Evolutionary conservation across 1,140 invertebrate species (phyloP).

Genomic region (Plectrocnemia conspersa): DNA sequence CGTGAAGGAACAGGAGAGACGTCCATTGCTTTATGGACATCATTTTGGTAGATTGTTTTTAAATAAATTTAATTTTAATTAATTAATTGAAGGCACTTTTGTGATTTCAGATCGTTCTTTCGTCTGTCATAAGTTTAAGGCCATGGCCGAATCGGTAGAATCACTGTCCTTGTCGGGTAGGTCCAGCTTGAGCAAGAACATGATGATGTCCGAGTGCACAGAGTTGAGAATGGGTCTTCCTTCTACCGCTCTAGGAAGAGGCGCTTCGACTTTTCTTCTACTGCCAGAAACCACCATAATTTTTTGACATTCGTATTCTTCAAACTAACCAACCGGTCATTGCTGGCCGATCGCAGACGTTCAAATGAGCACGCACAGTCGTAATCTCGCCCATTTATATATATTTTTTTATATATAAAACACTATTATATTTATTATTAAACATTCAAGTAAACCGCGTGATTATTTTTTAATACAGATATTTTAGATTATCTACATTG

Average conservation of each 20-base stretch:
- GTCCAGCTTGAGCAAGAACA: constrained; percentile 30
- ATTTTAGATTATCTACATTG: background rate
- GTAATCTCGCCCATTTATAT: background rate
- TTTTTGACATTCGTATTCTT: background rate
- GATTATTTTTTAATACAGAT: background rate
- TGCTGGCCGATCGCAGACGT: background rate
- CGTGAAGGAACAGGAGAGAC: constrained; percentile 67
- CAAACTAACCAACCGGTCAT: background rate
- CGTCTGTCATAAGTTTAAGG: background rate
- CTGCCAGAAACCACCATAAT: background rate
- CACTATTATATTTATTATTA: background rate
- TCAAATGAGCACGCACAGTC: background rate
- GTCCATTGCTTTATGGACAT: constrained; percentile 81
- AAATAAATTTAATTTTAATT: background rate
- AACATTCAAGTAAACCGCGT: background rate
- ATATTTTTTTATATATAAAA: background rate
- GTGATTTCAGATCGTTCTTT: background rate
- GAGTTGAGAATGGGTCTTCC: background rate
- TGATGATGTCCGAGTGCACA: constrained; percentile 17
- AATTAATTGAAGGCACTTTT: background rate
- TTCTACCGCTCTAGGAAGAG: constrained; percentile 5
- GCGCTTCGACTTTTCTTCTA: constrained; percentile 1
- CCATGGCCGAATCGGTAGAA: too few relatives aligned
- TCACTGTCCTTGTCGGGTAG: constrained; percentile 25
- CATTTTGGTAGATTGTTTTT: constrained; percentile 43